phyloP scores from a whole-genome alignment of 37 sponge, comb jelly and placozoan species.

The Bolinopsis microptera region DNA sequence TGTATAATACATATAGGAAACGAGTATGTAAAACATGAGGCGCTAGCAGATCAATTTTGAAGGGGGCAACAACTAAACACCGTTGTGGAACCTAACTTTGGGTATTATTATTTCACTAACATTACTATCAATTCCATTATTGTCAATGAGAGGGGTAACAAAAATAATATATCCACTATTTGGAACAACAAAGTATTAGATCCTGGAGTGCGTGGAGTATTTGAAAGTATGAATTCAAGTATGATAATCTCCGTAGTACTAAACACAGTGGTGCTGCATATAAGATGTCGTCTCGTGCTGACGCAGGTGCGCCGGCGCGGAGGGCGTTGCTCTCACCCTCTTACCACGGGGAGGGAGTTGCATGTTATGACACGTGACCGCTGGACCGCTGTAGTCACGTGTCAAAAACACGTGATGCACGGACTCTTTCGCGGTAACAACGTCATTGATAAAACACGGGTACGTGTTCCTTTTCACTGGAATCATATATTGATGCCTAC shows the following conservation, averaged over 20 bases:
- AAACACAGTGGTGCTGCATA: no score
- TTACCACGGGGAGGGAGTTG: background rate
- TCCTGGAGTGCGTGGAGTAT: background rate
- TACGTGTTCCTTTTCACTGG: background rate
- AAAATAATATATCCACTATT: background rate
- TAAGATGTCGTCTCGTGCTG: no score
- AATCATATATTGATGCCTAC: background rate
- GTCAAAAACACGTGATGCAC: background rate
- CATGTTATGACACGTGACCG: background rate
- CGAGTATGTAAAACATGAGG: background rate
- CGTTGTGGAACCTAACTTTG: background rate
- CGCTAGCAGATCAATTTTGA: background rate
- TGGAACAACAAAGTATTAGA: background rate
- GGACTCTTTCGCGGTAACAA: background rate
- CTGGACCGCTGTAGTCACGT: background rate
- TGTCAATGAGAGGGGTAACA: background rate
- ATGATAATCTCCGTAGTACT: background rate
- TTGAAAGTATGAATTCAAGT: no score
- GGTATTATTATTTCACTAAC: background rate
- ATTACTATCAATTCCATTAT: background rate
- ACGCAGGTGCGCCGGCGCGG: no score
- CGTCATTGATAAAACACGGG: background rate
- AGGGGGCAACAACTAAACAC: background rate
- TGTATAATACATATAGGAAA: background rate
- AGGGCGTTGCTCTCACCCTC: no score